Conservation (phyloP, 2,888 invertebrate species). For the Teinopalpus imperialis region DNA sequence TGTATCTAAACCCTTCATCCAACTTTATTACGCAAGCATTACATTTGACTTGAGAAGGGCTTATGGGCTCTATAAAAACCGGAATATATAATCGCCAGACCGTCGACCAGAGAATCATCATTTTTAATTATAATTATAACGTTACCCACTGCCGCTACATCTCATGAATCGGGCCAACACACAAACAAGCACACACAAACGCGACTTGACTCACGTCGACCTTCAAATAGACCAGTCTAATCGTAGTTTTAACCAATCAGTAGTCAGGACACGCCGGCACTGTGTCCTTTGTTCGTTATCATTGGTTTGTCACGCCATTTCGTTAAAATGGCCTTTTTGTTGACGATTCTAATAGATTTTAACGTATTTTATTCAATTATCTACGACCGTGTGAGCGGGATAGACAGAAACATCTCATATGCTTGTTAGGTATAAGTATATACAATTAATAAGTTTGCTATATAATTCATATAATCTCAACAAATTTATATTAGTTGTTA, state of each 20-base stretch:
- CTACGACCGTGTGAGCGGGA: neutral
- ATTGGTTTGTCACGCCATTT: slow-evolving; percentile 42
- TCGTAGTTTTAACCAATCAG: slow-evolving; percentile 77
- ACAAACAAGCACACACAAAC: slow-evolving; percentile 57
- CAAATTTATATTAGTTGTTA: no score
- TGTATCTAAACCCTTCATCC: no score
- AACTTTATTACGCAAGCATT: no score
- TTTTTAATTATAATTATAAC: no score
- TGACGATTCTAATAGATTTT: slow-evolving; percentile 29
- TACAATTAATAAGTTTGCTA: no score
- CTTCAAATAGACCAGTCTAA: slow-evolving; percentile 74
- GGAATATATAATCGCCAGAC: no score
- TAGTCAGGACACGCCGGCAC: slow-evolving; percentile 54
- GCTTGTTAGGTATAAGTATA: no score
- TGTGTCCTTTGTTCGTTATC: slow-evolving; percentile 64
- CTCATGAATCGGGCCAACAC: slow-evolving; percentile 34
- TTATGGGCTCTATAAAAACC: no score
- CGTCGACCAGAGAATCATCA: no score
- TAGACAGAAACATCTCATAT: no score
- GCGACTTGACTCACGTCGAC: slow-evolving; percentile 66
- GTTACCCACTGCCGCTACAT: slow-evolving; percentile 36
- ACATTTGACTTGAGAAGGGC: no score
- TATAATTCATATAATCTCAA: no score
- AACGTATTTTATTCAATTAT: slow-evolving; percentile 8
- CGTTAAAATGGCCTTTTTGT: slow-evolving; percentile 51